Conservation (phyloP, 2,888 invertebrate species). For the Parnassius orleans region DNA sequence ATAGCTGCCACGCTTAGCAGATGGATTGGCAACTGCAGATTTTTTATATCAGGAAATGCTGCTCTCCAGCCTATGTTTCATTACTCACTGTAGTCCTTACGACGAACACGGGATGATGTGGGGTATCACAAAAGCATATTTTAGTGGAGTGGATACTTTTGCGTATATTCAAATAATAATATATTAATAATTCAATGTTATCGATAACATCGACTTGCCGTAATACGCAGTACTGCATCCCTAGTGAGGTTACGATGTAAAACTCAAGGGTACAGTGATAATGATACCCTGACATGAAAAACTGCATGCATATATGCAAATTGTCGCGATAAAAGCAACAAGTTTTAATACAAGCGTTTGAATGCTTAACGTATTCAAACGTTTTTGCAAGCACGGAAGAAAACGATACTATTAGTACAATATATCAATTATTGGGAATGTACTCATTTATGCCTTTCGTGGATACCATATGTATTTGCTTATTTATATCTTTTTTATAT, state of each 20-base stretch:
- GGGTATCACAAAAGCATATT: too few species aligned
- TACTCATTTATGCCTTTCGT: too few species aligned
- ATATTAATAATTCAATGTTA: neutral
- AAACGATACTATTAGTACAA: neutral
- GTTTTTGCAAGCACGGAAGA: neutral
- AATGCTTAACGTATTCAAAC: conserved; percentile 6
- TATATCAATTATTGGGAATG: conserved; percentile 2
- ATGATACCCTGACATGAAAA: conserved; percentile 29
- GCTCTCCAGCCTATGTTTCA: too few species aligned
- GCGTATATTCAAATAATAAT: too few species aligned
- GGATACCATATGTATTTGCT: too few species aligned
- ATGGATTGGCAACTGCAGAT: too few species aligned
- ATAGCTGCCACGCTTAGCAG: neutral
- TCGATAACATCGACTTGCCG: neutral
- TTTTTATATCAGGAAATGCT: too few species aligned
- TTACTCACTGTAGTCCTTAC: too few species aligned
- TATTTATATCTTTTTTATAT: too few species aligned
- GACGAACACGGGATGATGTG: too few species aligned
- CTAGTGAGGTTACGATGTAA: conserved; percentile 2
- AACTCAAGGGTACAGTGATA: conserved; percentile 28
- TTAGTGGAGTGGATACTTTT: too few species aligned
- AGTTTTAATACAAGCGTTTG: conserved; percentile 13
- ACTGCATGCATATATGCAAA: conserved; percentile 26
- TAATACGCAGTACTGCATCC: neutral
- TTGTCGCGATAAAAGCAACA: conserved; percentile 17